phyloP scores from a whole-genome alignment of 2,888 invertebrate genomes.

The Macrophya alboannulata region DNA sequence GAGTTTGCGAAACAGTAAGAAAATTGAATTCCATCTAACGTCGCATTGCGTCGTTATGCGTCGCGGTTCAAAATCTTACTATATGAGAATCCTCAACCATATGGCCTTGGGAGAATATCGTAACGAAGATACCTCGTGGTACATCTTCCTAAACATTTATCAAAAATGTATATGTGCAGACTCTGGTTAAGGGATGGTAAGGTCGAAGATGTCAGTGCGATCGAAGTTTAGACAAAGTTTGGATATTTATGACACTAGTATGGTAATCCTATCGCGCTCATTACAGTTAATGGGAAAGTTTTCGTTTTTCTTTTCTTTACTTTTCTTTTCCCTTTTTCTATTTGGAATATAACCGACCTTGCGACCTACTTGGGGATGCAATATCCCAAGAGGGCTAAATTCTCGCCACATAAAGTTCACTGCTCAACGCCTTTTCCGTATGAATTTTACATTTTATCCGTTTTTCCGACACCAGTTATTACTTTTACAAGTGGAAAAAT shows the following conservation, averaged over 20 bases:
- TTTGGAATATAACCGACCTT: slow-evolving; percentile 46
- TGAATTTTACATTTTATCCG: slow-evolving; percentile 57
- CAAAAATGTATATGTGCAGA: not conserved
- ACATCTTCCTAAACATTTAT: not conserved
- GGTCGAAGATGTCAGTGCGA: not conserved
- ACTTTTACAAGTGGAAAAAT: slow-evolving; percentile 51
- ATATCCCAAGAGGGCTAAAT: slow-evolving; percentile 56
- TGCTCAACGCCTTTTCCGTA: slow-evolving; percentile 53
- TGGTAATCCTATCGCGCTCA: slow-evolving; percentile 48
- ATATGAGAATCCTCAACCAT: not conserved
- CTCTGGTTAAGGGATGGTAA: not conserved
- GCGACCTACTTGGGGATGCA: slow-evolving; percentile 56
- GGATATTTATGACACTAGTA: slow-evolving; percentile 38
- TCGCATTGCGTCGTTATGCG: slow-evolving; percentile 21
- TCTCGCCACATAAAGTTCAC: slow-evolving; percentile 50
- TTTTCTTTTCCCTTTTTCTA: not conserved
- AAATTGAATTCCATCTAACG: slow-evolving; percentile 41
- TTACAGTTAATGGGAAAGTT: slow-evolving; percentile 51
- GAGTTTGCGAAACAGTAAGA: slow-evolving; percentile 9
- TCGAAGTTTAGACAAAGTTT: slow-evolving; percentile 20
- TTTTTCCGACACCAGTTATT: slow-evolving; percentile 51
- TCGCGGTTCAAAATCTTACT: slow-evolving; percentile 2
- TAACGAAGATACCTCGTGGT: not conserved
- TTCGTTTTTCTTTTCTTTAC: slow-evolving; percentile 27
- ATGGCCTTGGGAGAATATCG: not conserved